These are phyloP conservation scores for Monopis laevigella DNA, from an alignment of 2,888 invertebrate genomes.

Conservation along the genomic window DNA sequence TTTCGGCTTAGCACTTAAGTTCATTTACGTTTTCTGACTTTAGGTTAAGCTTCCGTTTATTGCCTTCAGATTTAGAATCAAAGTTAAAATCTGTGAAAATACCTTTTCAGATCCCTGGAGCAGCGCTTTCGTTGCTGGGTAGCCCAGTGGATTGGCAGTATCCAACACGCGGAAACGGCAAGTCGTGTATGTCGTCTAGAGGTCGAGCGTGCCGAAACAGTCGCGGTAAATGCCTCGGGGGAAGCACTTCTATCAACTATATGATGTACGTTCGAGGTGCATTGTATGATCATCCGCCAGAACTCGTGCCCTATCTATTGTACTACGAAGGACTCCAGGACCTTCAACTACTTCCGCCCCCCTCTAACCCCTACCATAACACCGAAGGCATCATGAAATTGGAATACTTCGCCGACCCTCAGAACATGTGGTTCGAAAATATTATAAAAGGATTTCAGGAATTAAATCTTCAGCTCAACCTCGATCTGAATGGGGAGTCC, in stretches of 20 bases:
- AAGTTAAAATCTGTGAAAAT: no score
- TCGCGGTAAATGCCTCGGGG: slow-evolving; percentile 43
- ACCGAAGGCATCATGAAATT: slow-evolving; percentile 32
- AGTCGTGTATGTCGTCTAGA: slow-evolving; percentile 34
- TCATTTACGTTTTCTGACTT: no score
- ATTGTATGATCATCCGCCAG: slow-evolving; percentile 31
- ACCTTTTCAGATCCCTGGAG: slow-evolving; percentile 37
- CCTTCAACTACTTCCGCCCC: slow-evolving; percentile 25
- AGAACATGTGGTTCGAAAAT: slow-evolving; percentile 35
- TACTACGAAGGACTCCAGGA: slow-evolving; percentile 34
- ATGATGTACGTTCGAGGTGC: slow-evolving; percentile 45
- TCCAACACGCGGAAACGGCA: slow-evolving; percentile 32
- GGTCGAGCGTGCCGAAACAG: slow-evolving; percentile 29
- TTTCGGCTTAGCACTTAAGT: no score
- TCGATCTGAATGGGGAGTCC: slow-evolving; percentile 35
- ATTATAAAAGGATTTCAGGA: slow-evolving; percentile 26
- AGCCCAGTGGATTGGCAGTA: slow-evolving; percentile 36
- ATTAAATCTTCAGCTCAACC: slow-evolving; percentile 32
- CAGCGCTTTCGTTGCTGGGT: slow-evolving; percentile 26
- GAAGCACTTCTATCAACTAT: slow-evolving; percentile 43
- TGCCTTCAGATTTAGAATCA: no score
- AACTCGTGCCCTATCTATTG: slow-evolving; percentile 37
- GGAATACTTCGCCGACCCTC: slow-evolving; percentile 29
- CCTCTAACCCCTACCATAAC: slow-evolving; percentile 38
- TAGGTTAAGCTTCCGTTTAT: no score